Evolutionary conservation across 1,140 invertebrate species (phyloP).

Genomic region (Polypedilum vanderplanki): DNA sequence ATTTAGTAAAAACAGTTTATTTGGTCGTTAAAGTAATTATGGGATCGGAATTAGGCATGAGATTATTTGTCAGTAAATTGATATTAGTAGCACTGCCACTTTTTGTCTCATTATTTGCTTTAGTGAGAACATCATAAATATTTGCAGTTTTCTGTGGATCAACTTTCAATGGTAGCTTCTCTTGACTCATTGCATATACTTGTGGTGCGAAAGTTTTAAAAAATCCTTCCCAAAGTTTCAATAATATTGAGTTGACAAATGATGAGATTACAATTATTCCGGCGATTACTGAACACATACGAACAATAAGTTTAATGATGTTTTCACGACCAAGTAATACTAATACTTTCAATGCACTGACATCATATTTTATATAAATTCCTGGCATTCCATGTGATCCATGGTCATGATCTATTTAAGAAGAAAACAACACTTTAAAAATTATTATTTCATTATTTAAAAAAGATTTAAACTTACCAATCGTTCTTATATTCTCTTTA

Average conservation of each 20-base stretch:
- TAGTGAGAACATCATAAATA: neutral
- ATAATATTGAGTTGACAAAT: neutral
- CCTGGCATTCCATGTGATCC: constrained; percentile 89
- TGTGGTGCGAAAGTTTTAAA: constrained; percentile 10
- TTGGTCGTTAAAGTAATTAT: constrained; percentile 22
- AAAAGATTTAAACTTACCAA: constrained; percentile 47
- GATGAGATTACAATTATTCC: constrained; percentile 84
- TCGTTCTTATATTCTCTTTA: constrained; percentile 73
- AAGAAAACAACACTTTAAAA: no score
- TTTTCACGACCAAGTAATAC: constrained; percentile 76
- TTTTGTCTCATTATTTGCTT: neutral
- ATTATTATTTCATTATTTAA: neutral
- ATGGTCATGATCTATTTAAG: constrained; percentile 52
- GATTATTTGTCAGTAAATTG: neutral
- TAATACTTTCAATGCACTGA: constrained; percentile 78
- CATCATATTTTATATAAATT: constrained; percentile 93
- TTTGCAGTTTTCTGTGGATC: constrained; percentile 3
- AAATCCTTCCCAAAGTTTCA: constrained; percentile 2
- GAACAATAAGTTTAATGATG: constrained; percentile 70
- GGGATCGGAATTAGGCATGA: neutral
- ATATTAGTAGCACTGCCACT: neutral
- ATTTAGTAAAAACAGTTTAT: constrained; percentile 16
- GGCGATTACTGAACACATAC: constrained; percentile 81
- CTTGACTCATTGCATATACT: constrained; percentile 19
- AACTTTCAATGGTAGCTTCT: constrained; percentile 8